Conservation (phyloP, 2,113 vertebrate genomes). For the Rissa tridactyla region DNA sequence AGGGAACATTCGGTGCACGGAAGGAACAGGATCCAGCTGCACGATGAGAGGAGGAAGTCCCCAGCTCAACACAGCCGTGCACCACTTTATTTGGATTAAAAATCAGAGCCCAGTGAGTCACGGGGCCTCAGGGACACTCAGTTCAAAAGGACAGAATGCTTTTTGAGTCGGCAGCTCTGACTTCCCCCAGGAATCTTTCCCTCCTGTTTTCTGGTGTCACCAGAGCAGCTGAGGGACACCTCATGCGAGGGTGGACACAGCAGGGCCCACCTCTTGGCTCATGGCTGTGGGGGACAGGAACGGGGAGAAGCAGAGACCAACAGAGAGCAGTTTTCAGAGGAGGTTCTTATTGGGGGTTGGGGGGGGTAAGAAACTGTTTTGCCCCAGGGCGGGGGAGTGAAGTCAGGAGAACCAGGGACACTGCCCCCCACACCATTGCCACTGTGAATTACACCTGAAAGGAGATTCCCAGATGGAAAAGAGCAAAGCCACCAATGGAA, state of each 20-base stretch:
- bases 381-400: neutral
- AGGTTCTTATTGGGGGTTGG: neutral
- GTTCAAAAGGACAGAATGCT: neutral
- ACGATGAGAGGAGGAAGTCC: neutral
- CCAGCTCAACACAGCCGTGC: neutral
- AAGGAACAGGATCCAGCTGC: neutral
- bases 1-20: fast-evolving
- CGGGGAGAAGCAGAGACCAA: neutral
- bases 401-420: neutral
- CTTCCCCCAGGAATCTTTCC: neutral
- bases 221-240: neutral
- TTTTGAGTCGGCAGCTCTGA: neutral
- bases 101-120: neutral
- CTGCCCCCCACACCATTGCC: neutral
- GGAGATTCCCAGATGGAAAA: neutral
- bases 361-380: neutral
- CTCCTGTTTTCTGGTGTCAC: neutral
- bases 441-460: neutral
- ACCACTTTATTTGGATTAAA: neutral
- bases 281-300: neutral
- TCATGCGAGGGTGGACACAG: fast-evolving
- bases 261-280: neutral
- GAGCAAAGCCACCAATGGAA: fast-evolving
- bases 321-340: neutral
- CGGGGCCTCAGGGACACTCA: neutral